Evolutionary conservation across 2,113 vertebrate species (phyloP).

Genomic region (Pomatorhinus ruficollis): DNA sequence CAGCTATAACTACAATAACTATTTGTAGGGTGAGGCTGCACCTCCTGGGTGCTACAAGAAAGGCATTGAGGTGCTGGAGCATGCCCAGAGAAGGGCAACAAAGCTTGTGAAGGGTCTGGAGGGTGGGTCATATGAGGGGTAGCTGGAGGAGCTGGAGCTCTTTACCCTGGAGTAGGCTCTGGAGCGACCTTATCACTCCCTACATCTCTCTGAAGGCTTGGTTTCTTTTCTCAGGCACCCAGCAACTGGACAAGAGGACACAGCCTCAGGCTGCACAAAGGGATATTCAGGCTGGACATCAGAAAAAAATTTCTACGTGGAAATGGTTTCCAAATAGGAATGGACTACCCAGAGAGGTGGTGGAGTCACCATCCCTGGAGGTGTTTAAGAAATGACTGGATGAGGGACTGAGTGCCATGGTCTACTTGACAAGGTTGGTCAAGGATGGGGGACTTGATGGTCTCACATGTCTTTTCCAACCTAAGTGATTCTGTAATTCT

Average conservation of each 20-base stretch:
- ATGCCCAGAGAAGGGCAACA: too few relatives aligned
- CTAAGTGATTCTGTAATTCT: not conserved
- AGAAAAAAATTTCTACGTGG: not conserved
- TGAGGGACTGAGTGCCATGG: not conserved
- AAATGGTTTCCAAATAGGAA: not conserved
- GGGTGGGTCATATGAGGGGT: fast-evolving
- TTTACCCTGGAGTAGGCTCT: not conserved
- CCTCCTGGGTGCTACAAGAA: fast-evolving
- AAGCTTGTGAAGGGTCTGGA: not conserved
- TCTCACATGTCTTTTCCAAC: not conserved
- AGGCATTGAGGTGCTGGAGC: not conserved
- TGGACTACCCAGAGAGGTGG: not conserved
- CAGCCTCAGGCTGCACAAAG: not conserved
- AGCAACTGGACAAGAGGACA: not conserved
- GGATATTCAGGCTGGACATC: not conserved
- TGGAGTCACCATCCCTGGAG: not conserved
- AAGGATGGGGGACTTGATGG: not conserved
- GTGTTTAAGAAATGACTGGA: not conserved
- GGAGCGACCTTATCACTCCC: fast-evolving
- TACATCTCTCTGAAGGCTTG: not conserved
- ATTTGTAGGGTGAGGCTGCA: not conserved
- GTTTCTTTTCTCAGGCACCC: not conserved
- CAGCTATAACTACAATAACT: not conserved
- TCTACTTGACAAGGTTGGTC: not conserved
- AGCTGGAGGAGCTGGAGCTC: not conserved